A percentile compares a stretch with the other conserved stretches of the same genome.
These are phyloP conservation scores for Zelostemma sp. DNA, from an alignment of 1,140 invertebrate genomes.

Conservation along the genomic window DNA sequence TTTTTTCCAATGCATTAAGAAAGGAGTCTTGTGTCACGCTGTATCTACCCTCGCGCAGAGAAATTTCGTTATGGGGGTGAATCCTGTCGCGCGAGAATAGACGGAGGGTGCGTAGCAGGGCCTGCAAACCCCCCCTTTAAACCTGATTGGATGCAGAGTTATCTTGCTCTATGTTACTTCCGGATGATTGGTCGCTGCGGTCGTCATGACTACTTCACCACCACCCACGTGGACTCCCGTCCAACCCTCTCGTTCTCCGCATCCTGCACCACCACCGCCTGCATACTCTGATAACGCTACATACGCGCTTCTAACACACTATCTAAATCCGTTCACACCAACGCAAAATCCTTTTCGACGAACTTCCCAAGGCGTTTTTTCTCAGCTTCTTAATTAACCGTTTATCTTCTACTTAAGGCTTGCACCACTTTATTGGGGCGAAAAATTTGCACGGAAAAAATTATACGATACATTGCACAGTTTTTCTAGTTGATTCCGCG, in stretches of 20 bases:
- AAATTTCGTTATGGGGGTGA: constrained; percentile 45
- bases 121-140: constrained; percentile 60
- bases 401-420: no score
- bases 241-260: constrained; percentile 29
- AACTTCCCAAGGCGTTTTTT: no score
- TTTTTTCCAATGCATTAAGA: constrained; percentile 30
- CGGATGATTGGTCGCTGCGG: constrained; percentile 71
- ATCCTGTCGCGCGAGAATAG: constrained; percentile 24
- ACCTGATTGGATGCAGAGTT: constrained; percentile 72
- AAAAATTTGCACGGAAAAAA: no score
- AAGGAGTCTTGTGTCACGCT: constrained; percentile 24
- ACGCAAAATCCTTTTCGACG: constrained; percentile 4
- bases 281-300: constrained; percentile 52
- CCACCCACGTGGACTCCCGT: constrained; percentile 58
- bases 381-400: not conserved
- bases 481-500: no score
- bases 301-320: constrained; percentile 8
- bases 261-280: constrained; percentile 41
- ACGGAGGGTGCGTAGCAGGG: constrained; percentile 51
- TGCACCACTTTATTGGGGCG: no score
- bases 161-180: constrained; percentile 71
- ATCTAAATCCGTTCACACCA: not conserved
- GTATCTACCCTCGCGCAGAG: constrained; percentile 44
- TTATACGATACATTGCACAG: no score
- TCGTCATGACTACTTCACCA: constrained; percentile 70